Evolutionary conservation across 2,797 vertebrate species (phyloP).

Genomic region (Danio jaintianensis): DNA sequence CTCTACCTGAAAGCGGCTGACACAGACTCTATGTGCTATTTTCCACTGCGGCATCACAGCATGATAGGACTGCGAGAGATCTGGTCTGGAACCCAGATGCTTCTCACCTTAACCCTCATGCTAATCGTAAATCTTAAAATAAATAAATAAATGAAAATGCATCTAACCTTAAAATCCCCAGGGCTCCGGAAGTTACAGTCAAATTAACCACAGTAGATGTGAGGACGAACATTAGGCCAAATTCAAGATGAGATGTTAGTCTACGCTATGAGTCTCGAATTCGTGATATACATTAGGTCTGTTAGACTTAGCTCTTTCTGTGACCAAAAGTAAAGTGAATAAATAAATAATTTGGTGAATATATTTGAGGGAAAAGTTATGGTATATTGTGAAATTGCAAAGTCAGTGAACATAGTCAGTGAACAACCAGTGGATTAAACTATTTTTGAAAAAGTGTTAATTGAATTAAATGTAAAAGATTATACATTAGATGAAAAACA

Average conservation of each 20-base stretch:
- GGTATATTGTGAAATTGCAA: too few species aligned
- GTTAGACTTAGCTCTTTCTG: too few species aligned
- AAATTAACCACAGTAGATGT: slow-evolving; percentile 5
- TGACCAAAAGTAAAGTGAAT: too few species aligned
- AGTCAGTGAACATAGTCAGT: too few species aligned
- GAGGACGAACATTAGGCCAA: neutral
- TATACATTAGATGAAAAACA: too few species aligned
- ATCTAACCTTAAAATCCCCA: slow-evolving; percentile 37
- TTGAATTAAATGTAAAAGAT: too few species aligned
- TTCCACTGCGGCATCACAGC: slow-evolving; percentile 40
- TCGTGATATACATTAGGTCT: too few species aligned
- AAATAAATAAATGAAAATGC: neutral
- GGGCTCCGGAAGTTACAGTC: slow-evolving; percentile 7
- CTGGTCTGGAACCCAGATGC: slow-evolving; percentile 29
- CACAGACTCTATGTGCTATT: slow-evolving; percentile 33
- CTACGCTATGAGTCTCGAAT: too few species aligned
- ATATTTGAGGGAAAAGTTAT: too few species aligned
- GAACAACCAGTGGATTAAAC: too few species aligned
- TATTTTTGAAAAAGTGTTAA: too few species aligned
- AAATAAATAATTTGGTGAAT: too few species aligned
- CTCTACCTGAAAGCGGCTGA: slow-evolving; percentile 54
- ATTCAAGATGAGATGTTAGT: neutral
- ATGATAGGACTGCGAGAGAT: slow-evolving; percentile 37
- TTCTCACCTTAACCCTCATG: slow-evolving; percentile 43
- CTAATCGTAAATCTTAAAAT: slow-evolving; percentile 42